Percentiles rank a stretch among this genome's conserved stretches.
These are phyloP conservation scores for Armadillidium nasatum DNA, from an alignment of 1,140 invertebrate species.

Conservation along the genomic window DNA sequence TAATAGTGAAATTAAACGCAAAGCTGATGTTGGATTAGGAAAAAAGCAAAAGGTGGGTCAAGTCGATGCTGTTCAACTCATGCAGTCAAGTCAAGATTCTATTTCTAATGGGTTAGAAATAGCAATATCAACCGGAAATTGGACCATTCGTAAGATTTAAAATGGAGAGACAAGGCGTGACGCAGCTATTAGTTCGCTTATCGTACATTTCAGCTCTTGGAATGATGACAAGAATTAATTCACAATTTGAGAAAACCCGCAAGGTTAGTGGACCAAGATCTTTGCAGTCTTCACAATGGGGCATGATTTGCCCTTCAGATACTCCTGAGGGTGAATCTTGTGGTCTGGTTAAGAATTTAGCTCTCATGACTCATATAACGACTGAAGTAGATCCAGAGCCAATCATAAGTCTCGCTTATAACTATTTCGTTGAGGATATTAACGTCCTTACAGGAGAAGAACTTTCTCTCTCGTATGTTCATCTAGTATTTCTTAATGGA, in stretches of 20 bases:
- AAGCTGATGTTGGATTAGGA: constrained; percentile 87
- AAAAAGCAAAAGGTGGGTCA: constrained; percentile 91
- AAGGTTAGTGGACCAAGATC: constrained; percentile 98
- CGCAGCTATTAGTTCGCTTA: constrained; percentile 96
- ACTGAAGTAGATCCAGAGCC: too few species aligned
- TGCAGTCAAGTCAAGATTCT: constrained; percentile 71
- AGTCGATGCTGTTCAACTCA: constrained; percentile 95
- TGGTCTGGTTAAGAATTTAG: constrained; percentile 97
- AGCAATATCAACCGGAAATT: constrained; percentile 95
- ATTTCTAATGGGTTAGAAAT: constrained; percentile 90
- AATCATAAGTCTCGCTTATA: too few species aligned
- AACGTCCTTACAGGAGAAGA: too few species aligned
- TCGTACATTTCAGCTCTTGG: too few species aligned
- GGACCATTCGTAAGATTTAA: constrained; percentile 98
- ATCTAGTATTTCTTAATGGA: too few species aligned
- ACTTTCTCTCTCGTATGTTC: too few species aligned
- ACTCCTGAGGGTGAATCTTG: constrained; percentile 99
- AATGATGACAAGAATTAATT: too few species aligned
- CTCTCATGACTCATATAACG: constrained; percentile 97
- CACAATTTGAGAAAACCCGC: constrained; percentile 97
- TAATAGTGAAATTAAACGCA: constrained; percentile 80
- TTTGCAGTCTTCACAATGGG: constrained; percentile 88
- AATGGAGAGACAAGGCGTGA: constrained; percentile 97
- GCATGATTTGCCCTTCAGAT: constrained; percentile 86
- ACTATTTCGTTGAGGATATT: too few species aligned